phyloP scores from a whole-genome alignment of 2,113 vertebrate genomes.

The Vidua chalybeata region DNA sequence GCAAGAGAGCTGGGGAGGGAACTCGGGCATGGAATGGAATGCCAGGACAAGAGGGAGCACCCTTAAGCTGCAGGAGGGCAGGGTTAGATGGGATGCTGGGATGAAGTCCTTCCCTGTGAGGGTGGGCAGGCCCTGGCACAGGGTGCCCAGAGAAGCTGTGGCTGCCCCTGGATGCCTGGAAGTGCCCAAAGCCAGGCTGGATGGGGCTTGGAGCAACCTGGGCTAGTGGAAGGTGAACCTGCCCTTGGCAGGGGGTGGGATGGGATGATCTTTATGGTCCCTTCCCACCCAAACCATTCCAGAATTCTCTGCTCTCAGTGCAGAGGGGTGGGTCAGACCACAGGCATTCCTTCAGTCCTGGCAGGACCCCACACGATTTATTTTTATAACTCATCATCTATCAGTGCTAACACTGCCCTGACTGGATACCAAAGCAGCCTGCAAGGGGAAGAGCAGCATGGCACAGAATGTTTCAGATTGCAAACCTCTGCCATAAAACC shows the following conservation, averaged over 20 bases:
- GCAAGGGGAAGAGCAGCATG: neutral
- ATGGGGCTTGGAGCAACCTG: accelerated
- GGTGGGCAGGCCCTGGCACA: neutral
- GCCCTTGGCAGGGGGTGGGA: neutral
- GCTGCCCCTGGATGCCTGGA: neutral
- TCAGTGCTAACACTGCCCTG: neutral
- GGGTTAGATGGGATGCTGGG: neutral
- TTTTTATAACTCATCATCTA: neutral
- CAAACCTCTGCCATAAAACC: neutral
- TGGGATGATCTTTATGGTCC: accelerated
- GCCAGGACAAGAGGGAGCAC: neutral
- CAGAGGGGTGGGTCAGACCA: neutral
- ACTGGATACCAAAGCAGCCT: neutral
- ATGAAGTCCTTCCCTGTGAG: accelerated
- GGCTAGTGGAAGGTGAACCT: accelerated
- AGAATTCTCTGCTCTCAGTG: neutral
- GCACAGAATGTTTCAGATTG: neutral
- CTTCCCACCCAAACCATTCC: neutral
- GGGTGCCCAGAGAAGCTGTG: neutral
- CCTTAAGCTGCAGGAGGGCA: neutral
- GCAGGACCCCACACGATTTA: neutral
- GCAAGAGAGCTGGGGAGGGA: neutral
- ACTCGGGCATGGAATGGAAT: neutral
- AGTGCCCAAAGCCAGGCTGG: neutral
- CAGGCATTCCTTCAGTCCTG: neutral